These are phyloP conservation scores for Opisthocomus hoazin DNA, from an alignment of 2,113 vertebrate genomes.

Conservation along the genomic window DNA sequence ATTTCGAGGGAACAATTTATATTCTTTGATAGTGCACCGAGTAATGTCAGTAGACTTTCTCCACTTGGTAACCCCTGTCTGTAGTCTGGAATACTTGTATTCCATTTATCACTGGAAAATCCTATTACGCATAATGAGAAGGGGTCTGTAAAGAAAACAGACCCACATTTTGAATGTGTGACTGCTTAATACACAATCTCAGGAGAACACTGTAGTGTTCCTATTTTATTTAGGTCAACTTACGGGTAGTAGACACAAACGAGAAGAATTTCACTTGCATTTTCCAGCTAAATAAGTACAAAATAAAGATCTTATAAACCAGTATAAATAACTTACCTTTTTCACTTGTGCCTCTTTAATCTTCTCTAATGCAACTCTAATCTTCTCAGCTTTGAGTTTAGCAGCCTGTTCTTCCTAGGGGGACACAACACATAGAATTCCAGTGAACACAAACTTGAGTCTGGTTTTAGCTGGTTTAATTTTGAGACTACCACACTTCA, in stretches of 20 bases:
- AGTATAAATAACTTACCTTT: slow-evolving; percentile 79
- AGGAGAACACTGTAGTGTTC: not conserved
- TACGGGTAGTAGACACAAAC: not conserved
- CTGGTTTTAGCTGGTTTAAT: not conserved
- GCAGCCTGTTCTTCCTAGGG: slow-evolving; percentile 95
- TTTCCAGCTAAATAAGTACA: not conserved
- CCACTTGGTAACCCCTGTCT: not conserved
- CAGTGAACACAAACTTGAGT: slow-evolving; percentile 27
- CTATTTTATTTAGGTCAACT: not conserved
- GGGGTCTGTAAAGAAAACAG: not conserved
- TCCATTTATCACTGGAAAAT: not conserved
- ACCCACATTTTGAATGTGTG: not conserved
- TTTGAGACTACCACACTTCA: not conserved
- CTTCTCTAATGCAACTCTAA: slow-evolving; percentile 94
- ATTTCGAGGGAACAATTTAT: not conserved
- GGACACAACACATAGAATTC: slow-evolving; percentile 45
- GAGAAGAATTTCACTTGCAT: not conserved
- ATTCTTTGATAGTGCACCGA: not conserved
- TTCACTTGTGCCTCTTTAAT: slow-evolving; percentile 99
- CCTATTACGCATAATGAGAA: not conserved
- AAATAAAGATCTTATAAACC: not conserved
- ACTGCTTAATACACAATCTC: not conserved
- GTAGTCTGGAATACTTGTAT: not conserved
- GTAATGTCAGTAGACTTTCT: not conserved
- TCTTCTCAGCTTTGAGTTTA: slow-evolving; percentile 97